Percentiles rank a stretch among this genome's conserved stretches.
Evolutionary conservation across 2,888 invertebrate species (phyloP).

Genomic region (Synergus itoensis): DNA sequence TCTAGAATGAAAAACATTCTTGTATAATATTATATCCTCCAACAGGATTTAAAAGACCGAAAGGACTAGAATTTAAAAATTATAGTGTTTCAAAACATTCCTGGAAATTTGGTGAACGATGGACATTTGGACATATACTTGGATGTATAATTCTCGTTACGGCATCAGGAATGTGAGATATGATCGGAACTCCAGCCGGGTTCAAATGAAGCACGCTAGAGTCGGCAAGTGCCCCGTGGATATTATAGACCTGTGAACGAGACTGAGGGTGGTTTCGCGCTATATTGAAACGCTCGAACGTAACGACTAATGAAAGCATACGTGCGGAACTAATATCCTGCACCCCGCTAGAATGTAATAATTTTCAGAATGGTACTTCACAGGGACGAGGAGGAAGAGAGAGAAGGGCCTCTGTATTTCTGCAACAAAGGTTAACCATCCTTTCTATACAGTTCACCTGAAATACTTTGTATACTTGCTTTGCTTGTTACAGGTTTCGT

Average conservation of each 20-base stretch:
- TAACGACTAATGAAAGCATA: conserved; percentile 77
- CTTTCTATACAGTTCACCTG: conserved; percentile 46
- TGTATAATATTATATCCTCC: too few relatives aligned
- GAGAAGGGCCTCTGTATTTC: conserved; percentile 54
- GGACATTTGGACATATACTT: conserved; percentile 38
- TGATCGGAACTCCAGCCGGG: conserved; percentile 72
- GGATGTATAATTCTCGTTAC: conserved; percentile 64
- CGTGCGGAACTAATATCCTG: conserved; percentile 70
- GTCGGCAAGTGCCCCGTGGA: conserved; percentile 70
- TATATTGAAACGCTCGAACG: conserved; percentile 77
- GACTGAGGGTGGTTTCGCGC: conserved; percentile 73
- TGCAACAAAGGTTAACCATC: conserved; percentile 66
- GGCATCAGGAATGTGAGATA: conserved; percentile 74
- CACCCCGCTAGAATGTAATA: conserved; percentile 75
- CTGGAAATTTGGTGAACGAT: conserved; percentile 46
- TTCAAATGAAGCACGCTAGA: conserved; percentile 74
- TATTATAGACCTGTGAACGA: conserved; percentile 76
- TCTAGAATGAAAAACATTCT: too few relatives aligned
- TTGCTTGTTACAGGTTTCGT: too few relatives aligned
- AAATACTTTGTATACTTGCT: not conserved
- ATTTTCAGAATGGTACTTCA: conserved; percentile 74
- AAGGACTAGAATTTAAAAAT: not conserved
- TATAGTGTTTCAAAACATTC: conserved; percentile 31
- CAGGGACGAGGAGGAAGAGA: conserved; percentile 56
- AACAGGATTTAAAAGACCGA: not conserved